These are phyloP conservation scores for Chionoecetes opilio DNA, from an alignment of 1,140 invertebrate species.

Conservation along the genomic window DNA sequence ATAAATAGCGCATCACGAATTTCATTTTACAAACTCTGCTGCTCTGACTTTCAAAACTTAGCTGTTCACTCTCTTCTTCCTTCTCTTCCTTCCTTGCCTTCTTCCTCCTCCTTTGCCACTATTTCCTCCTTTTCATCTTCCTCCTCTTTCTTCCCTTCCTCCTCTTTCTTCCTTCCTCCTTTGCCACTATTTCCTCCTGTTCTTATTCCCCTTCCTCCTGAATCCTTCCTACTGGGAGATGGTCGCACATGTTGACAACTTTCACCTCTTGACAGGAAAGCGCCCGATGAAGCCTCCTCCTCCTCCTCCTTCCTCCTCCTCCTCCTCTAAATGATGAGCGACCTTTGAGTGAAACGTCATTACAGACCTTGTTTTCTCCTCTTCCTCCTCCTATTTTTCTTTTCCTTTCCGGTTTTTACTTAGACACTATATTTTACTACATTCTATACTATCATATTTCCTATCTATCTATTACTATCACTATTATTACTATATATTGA, in stretches of 20 bases:
- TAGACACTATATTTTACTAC: too few relatives aligned
- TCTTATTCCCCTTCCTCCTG: background rate
- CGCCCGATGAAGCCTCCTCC: background rate
- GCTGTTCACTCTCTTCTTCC: background rate
- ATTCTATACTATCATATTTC: too few relatives aligned
- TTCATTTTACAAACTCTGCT: conserved; percentile 17
- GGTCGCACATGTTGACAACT: too few relatives aligned
- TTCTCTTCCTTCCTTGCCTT: too few relatives aligned
- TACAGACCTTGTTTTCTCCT: background rate
- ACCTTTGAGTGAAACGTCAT: background rate
- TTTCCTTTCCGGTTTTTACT: too few relatives aligned
- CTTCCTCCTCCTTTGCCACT: background rate
- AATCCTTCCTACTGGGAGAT: background rate
- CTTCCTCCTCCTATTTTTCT: too few relatives aligned
- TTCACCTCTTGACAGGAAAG: too few relatives aligned
- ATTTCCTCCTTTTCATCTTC: background rate
- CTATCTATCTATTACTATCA: too few relatives aligned
- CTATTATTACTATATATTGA: too few relatives aligned
- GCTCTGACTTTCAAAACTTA: background rate
- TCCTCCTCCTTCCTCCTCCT: background rate
- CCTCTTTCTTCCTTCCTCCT: background rate
- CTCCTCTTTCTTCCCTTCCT: background rate
- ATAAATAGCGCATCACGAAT: background rate
- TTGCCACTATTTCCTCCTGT: too few relatives aligned
- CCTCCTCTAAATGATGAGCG: background rate